Conservation (phyloP, 2,113 vertebrate species). For the Gnathonemus longibarbis region DNA sequence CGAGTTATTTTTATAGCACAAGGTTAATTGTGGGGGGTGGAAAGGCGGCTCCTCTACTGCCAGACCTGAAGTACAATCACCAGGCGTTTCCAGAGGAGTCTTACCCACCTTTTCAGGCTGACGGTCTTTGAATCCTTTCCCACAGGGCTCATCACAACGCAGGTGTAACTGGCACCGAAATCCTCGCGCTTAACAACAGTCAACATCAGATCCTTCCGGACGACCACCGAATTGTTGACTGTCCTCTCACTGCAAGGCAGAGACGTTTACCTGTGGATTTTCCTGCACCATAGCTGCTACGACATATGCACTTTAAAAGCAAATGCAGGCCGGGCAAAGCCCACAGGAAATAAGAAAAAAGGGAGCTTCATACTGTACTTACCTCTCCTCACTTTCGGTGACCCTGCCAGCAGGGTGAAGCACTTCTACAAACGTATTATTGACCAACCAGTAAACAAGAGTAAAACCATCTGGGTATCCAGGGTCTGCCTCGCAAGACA, state of each 20-base stretch:
- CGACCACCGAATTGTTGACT: background rate
- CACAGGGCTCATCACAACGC: conserved; percentile 42
- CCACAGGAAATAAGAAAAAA: background rate
- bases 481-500: conserved; percentile 42
- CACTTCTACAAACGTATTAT: conserved; percentile 61
- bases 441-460: conserved; percentile 71
- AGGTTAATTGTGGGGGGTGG: background rate
- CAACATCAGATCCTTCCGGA: conserved; percentile 47
- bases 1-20: background rate
- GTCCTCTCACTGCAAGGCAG: background rate
- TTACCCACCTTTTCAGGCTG: background rate
- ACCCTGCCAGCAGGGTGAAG: conserved; percentile 35
- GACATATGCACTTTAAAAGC: background rate
- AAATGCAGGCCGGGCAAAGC: background rate
- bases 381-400: conserved; percentile 51
- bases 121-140: background rate
- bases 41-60: background rate
- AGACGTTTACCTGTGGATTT: background rate
- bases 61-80: background rate
- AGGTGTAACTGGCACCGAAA: conserved; percentile 46
- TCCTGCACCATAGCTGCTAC: background rate
- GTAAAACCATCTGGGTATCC: conserved; percentile 33
- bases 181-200: conserved; percentile 32
- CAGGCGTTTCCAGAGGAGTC: background rate
- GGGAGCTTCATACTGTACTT: conserved; percentile 30